Evolutionary conservation across 2,888 invertebrate genomes (phyloP), one percentile per base, ranked within the genome.

Genomic region (Mesodorylaimus sp.): DNA sequence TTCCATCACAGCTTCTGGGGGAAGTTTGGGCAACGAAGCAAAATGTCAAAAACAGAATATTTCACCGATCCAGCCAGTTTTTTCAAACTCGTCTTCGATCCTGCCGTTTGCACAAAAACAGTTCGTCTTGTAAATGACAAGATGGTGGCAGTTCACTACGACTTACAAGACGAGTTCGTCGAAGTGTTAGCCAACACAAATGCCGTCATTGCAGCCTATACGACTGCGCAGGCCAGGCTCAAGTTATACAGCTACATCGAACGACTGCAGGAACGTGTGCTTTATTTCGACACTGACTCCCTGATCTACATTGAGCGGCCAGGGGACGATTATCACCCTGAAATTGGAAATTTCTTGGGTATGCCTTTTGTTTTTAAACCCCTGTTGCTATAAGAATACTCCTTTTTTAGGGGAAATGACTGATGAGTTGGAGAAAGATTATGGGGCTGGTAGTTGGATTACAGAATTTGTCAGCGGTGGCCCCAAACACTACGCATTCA

Each of bases 251-350:
- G 48, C 2, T 60, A 61, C 24, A 50, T 69, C 2, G 58, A 66
- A 7, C 49, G 50, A 23, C 51, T 69, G 3, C 59, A 54, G 3
- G 47, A 55, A 29, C 43, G 62, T 13, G 61, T 61, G 10, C 47
- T 68, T 10, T 67, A 69, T 53, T 64, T 54, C 44, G 66, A 68
- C 45, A 68, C 68, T n/a, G n/a, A n/a, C n/a, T n/a, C n/a, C n/a
- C n/a, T n/a, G n/a, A n/a, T n/a, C n/a, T n/a, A n/a, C n/a, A n/a
- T n/a, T n/a, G n/a, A n/a, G n/a, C n/a, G n/a, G n/a, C n/a, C n/a
- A n/a, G n/a, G n/a, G n/a, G n/a, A n/a, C n/a, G n/a, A n/a, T n/a
- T n/a, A n/a, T n/a, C n/a, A n/a, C n/a, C n/a, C n/a, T n/a, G n/a
- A n/a, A n/a, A n/a, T n/a, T n/a, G n/a, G n/a, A n/a, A n/a, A n/a